Evolutionary conservation across 2,888 invertebrate genomes (phyloP).

Genomic region (Tenthredo livida): DNA sequence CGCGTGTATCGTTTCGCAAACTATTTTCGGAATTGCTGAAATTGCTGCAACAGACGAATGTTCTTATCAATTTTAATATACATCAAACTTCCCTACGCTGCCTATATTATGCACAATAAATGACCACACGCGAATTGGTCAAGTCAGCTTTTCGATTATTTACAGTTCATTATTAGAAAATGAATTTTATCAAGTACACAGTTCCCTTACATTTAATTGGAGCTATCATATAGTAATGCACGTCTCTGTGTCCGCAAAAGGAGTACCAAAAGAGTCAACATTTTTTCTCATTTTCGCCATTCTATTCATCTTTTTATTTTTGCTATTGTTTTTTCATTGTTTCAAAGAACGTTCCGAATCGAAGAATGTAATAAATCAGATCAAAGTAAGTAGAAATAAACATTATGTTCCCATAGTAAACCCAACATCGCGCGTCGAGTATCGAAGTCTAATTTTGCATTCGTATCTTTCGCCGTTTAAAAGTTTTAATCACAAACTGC

Average conservation of each 20-base stretch:
- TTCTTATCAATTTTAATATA: not conserved
- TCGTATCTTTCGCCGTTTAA: not conserved
- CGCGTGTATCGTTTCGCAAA: constrained; percentile 97
- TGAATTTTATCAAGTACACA: not conserved
- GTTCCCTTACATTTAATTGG: not conserved
- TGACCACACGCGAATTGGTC: not conserved
- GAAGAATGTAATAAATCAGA: not conserved
- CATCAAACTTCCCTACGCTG: not conserved
- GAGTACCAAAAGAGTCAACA: no score
- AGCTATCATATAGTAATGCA: not conserved
- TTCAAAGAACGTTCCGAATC: not conserved
- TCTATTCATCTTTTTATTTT: not conserved
- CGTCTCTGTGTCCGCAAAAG: not conserved
- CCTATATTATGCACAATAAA: no score
- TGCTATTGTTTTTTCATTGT: not conserved
- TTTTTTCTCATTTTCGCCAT: not conserved
- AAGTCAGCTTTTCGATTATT: not conserved
- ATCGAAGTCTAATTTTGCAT: no score
- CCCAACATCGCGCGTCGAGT: not conserved
- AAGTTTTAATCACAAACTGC: not conserved
- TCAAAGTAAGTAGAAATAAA: not conserved
- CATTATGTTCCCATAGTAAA: not conserved
- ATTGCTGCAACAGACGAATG: constrained; percentile 84
- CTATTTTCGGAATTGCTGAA: constrained; percentile 97
- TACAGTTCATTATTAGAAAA: not conserved